phyloP scores from a whole-genome alignment of 30 jellyfish, hydroid and myxozoan genomes.

The Aurelia sp. region DNA sequence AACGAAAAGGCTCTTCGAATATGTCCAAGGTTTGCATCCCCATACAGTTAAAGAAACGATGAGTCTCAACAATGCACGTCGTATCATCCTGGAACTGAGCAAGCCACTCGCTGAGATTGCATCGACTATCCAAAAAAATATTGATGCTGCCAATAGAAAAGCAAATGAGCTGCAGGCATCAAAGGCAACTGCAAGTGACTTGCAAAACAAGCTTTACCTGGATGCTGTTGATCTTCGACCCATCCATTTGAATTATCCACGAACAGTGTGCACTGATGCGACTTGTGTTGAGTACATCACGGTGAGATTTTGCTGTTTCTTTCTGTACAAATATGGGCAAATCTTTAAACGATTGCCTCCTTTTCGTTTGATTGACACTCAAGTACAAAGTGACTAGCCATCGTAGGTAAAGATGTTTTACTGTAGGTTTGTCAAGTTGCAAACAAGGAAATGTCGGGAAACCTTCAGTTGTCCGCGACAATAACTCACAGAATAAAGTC shows the following conservation, averaged over 20 bases:
- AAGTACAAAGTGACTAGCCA: too few relatives aligned
- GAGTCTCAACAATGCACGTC: slow-evolving; percentile 61
- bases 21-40: slow-evolving; percentile 42
- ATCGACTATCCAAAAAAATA: slow-evolving; percentile 47
- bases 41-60: slow-evolving; percentile 52
- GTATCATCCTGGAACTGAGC: slow-evolving; percentile 59
- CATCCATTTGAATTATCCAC: slow-evolving; percentile 27
- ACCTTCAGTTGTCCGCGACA: too few relatives aligned
- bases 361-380: too few relatives aligned
- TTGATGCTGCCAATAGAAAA: slow-evolving; percentile 57
- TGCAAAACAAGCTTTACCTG: slow-evolving; percentile 43
- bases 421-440: too few relatives aligned
- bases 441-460: too few relatives aligned
- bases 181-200: slow-evolving; percentile 59
- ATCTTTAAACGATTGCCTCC: too few relatives aligned
- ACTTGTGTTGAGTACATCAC: slow-evolving; percentile 59
- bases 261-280: slow-evolving; percentile 75
- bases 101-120: slow-evolving; percentile 74
- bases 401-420: too few relatives aligned
- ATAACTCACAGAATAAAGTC: too few relatives aligned
- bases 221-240: slow-evolving; percentile 41
- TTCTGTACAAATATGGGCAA: too few relatives aligned
- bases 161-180: slow-evolving; percentile 46
- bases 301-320: slow-evolving; percentile 50
- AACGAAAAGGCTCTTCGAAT: slow-evolving; percentile 51